Percentiles rank a stretch among this genome's conserved stretches.
These are phyloP conservation scores for Apostichopus parvimensis DNA, from an alignment of 35 echinoderm and acorn worm genomes.

Conservation along the genomic window DNA sequence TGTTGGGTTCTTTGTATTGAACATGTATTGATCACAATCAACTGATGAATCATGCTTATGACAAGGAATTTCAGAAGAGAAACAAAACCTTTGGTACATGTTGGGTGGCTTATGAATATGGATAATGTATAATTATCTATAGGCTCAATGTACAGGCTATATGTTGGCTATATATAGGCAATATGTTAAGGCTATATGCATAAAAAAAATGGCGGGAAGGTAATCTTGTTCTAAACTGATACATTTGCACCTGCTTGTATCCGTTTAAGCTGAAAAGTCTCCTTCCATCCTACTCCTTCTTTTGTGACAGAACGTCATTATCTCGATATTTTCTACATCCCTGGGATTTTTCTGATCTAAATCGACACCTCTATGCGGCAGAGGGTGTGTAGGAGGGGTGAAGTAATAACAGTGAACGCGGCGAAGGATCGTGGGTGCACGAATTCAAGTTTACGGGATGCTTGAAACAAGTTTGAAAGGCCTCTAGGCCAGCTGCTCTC, in stretches of 20 bases:
- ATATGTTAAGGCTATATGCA: no score
- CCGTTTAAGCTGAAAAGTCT: slow-evolving; percentile 12
- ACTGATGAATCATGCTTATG: no score
- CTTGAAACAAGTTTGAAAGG: slow-evolving; percentile 23
- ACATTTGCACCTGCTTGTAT: slow-evolving; percentile 27
- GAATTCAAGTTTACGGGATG: neutral
- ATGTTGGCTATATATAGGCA: no score
- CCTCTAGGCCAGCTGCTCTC: slow-evolving; percentile 31
- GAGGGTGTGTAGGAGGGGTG: slow-evolving; percentile 25
- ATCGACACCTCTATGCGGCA: neutral
- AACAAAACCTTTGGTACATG: no score
- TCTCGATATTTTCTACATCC: slow-evolving; percentile 8
- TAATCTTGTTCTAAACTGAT: neutral
- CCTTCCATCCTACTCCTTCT: neutral
- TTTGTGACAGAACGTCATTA: neutral
- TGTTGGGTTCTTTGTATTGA: no score
- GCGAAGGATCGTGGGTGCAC: slow-evolving; percentile 13
- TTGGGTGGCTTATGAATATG: no score
- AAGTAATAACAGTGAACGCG: neutral
- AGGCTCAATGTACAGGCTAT: no score
- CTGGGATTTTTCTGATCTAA: neutral
- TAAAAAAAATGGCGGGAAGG: slow-evolving; percentile 6
- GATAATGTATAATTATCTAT: no score
- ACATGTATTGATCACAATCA: no score
- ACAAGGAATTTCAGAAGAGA: no score